phyloP scores from a whole-genome alignment of 2,797 vertebrate genomes.

The Liparis tanakae region DNA sequence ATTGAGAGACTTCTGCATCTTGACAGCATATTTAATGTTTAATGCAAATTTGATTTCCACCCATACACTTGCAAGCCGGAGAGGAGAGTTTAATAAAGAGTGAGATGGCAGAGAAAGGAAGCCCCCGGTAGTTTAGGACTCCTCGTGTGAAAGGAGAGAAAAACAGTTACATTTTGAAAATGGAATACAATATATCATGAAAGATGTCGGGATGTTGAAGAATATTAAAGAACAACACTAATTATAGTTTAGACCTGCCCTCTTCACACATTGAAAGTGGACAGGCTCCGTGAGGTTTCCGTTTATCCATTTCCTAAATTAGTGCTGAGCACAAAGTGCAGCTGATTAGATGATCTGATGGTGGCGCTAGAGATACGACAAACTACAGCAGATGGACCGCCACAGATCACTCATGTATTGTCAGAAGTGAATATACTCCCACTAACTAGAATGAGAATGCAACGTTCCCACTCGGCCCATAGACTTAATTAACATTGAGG shows the following conservation, averaged over 20 bases:
- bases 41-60: constrained; percentile 86
- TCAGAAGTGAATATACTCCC: not conserved
- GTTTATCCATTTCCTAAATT: not conserved
- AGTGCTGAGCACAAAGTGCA: not conserved
- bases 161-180: not conserved
- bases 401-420: not conserved
- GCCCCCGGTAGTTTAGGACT: not conserved
- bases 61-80: constrained; percentile 69
- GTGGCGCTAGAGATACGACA: not conserved
- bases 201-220: constrained; percentile 4
- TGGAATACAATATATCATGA: constrained; percentile 2
- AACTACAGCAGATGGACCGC: not conserved
- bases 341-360: not conserved
- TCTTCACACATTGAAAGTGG: not conserved
- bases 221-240: not conserved
- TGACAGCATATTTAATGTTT: constrained; percentile 86
- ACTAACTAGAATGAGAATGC: not conserved
- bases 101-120: constrained; percentile 39
- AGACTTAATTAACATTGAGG: not conserved
- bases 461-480: not conserved
- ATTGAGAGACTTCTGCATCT: constrained; percentile 76
- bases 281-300: constrained; percentile 2
- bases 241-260: not conserved
- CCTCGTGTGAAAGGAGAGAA: constrained; percentile 7
- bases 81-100: constrained; percentile 48